A percentile compares a stretch with the other conserved stretches of the same genome.
These are phyloP conservation scores for Gallinago nigripennis DNA, from an alignment of 2,797 vertebrate species.

Conservation along the genomic window DNA sequence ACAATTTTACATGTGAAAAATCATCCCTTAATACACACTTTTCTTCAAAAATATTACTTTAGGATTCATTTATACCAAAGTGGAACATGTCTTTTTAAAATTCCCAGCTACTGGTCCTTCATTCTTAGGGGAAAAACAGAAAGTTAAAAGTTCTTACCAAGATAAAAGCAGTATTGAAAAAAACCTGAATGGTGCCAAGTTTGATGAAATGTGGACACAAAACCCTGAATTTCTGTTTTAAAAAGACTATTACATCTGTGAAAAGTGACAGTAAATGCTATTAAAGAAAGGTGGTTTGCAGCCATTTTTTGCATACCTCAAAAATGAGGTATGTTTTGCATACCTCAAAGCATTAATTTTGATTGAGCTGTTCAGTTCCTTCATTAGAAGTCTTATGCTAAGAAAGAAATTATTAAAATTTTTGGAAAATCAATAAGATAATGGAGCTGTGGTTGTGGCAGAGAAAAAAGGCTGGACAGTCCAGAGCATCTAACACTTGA, in stretches of 20 bases:
- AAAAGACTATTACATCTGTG: neutral
- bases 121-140: neutral
- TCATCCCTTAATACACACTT: neutral
- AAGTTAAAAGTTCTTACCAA: neutral
- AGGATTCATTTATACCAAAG: neutral
- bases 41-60: neutral
- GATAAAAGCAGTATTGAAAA: neutral
- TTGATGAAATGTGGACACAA: neutral
- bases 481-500: neutral
- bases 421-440: neutral
- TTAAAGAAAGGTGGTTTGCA: neutral
- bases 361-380: neutral
- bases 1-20: neutral
- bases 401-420: neutral
- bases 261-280: neutral
- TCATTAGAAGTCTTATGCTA: neutral
- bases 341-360: neutral
- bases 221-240: rapidly evolving
- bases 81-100: neutral
- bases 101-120: neutral
- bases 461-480: neutral
- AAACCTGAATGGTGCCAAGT: neutral
- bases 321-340: neutral
- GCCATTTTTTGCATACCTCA: neutral
- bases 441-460: neutral